Percentiles rank a stretch among this genome's conserved stretches.
phyloP scores from a whole-genome alignment of 2,113 vertebrate genomes.

The Microtus oregoni region DNA sequence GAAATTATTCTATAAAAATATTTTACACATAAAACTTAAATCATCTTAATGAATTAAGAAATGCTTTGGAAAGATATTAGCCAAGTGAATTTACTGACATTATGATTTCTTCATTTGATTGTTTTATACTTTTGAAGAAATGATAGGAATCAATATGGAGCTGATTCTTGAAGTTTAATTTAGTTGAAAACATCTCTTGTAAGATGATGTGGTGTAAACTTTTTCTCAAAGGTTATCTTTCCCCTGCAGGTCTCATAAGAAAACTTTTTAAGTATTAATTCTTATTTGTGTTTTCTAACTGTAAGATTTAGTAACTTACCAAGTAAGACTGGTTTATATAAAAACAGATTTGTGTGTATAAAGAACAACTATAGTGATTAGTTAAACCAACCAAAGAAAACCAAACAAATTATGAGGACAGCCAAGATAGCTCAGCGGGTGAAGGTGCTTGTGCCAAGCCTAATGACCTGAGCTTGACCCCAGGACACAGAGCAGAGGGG shows the following conservation, averaged over 20 bases:
- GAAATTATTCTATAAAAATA: conserved; percentile 43
- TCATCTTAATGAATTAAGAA: conserved; percentile 56
- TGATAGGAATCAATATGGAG: conserved; percentile 35
- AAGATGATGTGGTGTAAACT: conserved; percentile 34
- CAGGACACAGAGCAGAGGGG: not conserved
- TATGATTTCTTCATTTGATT: not conserved
- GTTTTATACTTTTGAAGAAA: conserved; percentile 24
- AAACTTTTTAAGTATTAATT: not conserved
- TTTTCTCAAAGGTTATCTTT: not conserved
- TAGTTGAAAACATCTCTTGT: conserved; percentile 61
- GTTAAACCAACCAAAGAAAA: not conserved
- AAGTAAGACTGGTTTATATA: conserved; percentile 46
- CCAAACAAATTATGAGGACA: not conserved
- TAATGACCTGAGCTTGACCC: not conserved
- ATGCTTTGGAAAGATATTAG: conserved; percentile 35
- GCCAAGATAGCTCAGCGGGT: not conserved
- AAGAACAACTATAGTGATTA: not conserved
- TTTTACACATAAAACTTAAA: conserved; percentile 15
- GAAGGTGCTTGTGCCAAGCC: not conserved
- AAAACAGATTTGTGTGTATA: not conserved
- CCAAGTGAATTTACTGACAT: conserved; percentile 5
- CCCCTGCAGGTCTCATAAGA: not conserved
- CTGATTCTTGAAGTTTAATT: conserved; percentile 51
- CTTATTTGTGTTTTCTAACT: conserved; percentile 49
- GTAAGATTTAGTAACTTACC: conserved; percentile 26